phyloP scores from a whole-genome alignment of 1,140 invertebrate species.

The Drosophila prosaltans region DNA sequence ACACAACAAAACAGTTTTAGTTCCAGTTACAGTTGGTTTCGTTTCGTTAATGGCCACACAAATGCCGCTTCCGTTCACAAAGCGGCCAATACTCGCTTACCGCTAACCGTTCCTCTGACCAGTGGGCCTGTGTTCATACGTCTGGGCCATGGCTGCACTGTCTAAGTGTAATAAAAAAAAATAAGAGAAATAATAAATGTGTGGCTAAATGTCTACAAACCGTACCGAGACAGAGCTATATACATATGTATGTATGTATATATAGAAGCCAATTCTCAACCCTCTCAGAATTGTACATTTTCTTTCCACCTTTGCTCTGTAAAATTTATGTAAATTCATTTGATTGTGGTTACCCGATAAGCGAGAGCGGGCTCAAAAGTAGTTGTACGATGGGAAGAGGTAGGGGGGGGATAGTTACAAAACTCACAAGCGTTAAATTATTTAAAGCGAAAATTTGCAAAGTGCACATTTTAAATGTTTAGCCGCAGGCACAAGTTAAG shows the following conservation, averaged over 20 bases:
- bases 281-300: not conserved
- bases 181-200: not conserved
- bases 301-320: slow-evolving; percentile 16
- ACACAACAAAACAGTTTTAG: not conserved
- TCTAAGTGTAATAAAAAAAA: too few species aligned
- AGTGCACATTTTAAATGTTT: slow-evolving; percentile 12
- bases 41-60: slow-evolving; percentile 23
- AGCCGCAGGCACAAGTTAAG: not conserved
- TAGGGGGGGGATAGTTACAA: not conserved
- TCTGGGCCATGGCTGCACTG: not conserved
- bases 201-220: not conserved
- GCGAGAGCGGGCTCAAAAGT: slow-evolving; percentile 1
- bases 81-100: slow-evolving; percentile 5
- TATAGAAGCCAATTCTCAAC: not conserved
- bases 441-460: slow-evolving; percentile 18
- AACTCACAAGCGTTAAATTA: slow-evolving; percentile 20
- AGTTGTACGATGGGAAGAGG: not conserved
- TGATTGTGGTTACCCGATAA: slow-evolving; percentile 19
- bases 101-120: not conserved
- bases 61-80: slow-evolving; percentile 25
- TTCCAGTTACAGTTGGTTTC: slow-evolving; percentile 12
- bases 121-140: not conserved
- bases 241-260: too few species aligned
- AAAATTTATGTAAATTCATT: slow-evolving; percentile 28
- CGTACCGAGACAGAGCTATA: too few species aligned